Base-by-base conservation (phyloP, 2,888 invertebrate genomes). In the Andrena trimmerana region DNA sequence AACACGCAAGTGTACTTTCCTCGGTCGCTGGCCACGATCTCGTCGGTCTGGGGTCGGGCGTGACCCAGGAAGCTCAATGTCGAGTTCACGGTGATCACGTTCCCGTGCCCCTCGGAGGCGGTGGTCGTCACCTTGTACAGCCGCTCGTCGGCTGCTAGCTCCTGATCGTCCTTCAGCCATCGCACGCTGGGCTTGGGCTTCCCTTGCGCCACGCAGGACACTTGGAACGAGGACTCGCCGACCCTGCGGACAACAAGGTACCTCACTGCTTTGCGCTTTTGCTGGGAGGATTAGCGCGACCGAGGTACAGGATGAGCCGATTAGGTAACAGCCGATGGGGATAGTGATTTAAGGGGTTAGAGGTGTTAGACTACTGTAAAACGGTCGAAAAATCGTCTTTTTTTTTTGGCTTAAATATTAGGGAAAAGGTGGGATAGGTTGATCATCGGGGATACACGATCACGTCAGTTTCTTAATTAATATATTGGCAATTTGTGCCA, bases 1-100 rank as follows among this genome's bases (percentile, higher is more conserved):
- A 98, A 98, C 65, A 97, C 96, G 93, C 98, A 98, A 2, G 97
- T 96, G 94, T 98, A 99, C 70, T 97, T 96, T 65, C 98, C 98
- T 69, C 98, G 96, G 93, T 98, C 98, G 59, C 96, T 96, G 0
- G 98, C 97, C 69, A 97, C 94, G 76, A 98, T 94, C 92, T 97
- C 96, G 93, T 97, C 97, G 33, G 95, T 95, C 86, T 96, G 96
- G 0, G 97, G 97, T 78, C 98, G 95, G 7, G 97, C 96, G 89
- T 96, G 97, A 20, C 98, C 98, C 70, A 95, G 95, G 94, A 98
- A 98, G 91, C 96, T 96, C 66, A 98, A 94, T 83, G 97, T 97
- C 90, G 97, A 98, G 91, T 98, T 97, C 0, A 98, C 97, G 69
- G 96, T 97, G 88, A 96, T 97, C 86, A 97, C 97, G 50, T 96